These are phyloP conservation scores for Parus major DNA, from an alignment of 2,113 vertebrate species.

Conservation along the genomic window DNA sequence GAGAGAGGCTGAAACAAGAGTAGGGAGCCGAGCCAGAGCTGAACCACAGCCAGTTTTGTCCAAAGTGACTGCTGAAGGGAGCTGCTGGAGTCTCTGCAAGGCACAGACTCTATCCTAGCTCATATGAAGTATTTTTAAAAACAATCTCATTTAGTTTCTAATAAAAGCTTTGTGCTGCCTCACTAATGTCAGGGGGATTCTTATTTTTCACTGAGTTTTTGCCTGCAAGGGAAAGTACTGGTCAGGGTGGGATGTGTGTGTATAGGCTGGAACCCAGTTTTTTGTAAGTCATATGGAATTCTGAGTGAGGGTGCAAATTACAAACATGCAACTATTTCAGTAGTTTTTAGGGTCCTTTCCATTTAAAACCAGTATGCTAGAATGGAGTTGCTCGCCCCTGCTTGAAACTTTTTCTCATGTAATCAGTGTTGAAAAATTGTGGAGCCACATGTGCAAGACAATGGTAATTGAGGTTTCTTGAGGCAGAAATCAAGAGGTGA, in stretches of 20 bases:
- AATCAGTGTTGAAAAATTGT: not conserved
- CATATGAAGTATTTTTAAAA: not conserved
- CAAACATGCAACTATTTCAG: not conserved
- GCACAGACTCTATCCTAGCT: not conserved
- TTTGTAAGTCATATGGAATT: not conserved
- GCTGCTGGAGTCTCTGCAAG: no score
- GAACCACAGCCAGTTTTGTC: not conserved
- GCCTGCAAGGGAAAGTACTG: not conserved
- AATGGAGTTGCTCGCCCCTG: not conserved
- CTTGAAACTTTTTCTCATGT: not conserved
- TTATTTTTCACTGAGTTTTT: not conserved
- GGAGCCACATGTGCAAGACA: not conserved
- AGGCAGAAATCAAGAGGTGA: not conserved
- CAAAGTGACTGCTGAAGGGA: not conserved
- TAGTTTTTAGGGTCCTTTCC: not conserved
- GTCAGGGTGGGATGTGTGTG: no score
- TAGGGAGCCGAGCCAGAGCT: not conserved
- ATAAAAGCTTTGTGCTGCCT: not conserved
- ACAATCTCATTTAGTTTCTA: not conserved
- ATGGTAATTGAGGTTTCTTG: not conserved
- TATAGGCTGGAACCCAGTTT: not conserved
- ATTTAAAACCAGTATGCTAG: not conserved
- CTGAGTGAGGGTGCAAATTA: not conserved
- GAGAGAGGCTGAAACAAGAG: not conserved
- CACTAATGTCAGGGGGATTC: not conserved